Conservation (phyloP, 2,113 vertebrate species). For the Etheostoma cragini region DNA sequence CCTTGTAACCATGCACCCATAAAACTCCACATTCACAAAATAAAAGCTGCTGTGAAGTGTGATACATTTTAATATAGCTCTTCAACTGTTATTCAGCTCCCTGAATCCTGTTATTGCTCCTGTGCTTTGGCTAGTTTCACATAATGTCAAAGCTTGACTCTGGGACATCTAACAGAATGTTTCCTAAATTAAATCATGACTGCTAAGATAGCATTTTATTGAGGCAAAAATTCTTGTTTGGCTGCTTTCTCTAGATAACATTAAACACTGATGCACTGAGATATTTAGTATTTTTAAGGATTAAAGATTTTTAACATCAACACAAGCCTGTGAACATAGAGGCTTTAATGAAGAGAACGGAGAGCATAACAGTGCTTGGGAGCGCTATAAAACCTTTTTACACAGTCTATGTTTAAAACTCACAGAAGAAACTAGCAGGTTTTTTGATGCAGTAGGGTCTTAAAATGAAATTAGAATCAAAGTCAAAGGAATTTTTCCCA, state of each 20-base stretch:
- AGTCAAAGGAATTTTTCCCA: no score
- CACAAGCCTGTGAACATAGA: no score
- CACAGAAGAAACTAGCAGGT: no score
- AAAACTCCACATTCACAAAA: slow-evolving; percentile 6
- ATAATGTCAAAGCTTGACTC: not conserved
- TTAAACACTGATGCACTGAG: no score
- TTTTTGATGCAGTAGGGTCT: no score
- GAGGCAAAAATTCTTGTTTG: not conserved
- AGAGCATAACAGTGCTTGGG: no score
- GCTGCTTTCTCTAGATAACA: not conserved
- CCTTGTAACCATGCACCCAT: not conserved
- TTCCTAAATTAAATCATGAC: not conserved
- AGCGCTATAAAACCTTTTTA: no score
- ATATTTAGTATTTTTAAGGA: not conserved
- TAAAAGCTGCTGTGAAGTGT: not conserved
- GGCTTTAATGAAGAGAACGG: no score
- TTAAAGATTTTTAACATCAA: not conserved
- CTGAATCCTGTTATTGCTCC: not conserved
- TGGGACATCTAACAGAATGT: not conserved
- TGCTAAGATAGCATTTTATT: not conserved
- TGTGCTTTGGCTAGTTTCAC: not conserved
- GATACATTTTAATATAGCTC: not conserved
- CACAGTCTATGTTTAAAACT: no score
- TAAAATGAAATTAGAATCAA: no score
- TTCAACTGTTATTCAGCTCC: not conserved